Evolutionary conservation across 2,797 vertebrate species (phyloP).

Genomic region (Thalassophryne amazonica): DNA sequence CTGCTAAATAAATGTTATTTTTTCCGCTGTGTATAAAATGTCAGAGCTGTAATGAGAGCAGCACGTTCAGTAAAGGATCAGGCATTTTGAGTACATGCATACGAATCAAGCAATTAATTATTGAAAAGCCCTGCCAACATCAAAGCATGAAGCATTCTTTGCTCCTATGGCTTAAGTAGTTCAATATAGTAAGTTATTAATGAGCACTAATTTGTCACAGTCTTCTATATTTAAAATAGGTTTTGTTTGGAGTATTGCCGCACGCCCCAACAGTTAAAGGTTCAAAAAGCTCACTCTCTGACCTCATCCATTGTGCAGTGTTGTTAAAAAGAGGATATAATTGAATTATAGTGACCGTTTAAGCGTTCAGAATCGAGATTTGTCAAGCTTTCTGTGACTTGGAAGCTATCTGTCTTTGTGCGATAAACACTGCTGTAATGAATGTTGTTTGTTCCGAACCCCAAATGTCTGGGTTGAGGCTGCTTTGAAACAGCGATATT

Average conservation of each 20-base stretch:
- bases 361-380: slow-evolving; percentile 64
- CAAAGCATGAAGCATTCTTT: slow-evolving; percentile 70
- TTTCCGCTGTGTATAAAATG: slow-evolving; percentile 52
- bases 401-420: slow-evolving; percentile 29
- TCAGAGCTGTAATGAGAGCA: slow-evolving; percentile 41
- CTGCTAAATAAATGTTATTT: slow-evolving; percentile 27
- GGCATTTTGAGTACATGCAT: slow-evolving; percentile 72
- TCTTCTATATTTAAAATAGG: slow-evolving; percentile 40
- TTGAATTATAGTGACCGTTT: slow-evolving; percentile 33
- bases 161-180: slow-evolving; percentile 70
- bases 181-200: slow-evolving; percentile 78
- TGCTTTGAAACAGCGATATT: slow-evolving; percentile 65
- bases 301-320: slow-evolving; percentile 35
- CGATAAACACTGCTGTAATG: slow-evolving; percentile 50
- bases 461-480: slow-evolving; percentile 45
- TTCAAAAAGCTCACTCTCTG: slow-evolving; percentile 44
- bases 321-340: slow-evolving; percentile 48
- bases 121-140: slow-evolving; percentile 69
- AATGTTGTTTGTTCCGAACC: slow-evolving; percentile 50
- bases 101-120: slow-evolving; percentile 73
- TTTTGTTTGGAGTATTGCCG: slow-evolving; percentile 36
- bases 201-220: slow-evolving; percentile 69
- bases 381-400: slow-evolving; percentile 20
- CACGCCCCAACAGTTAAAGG: slow-evolving; percentile 26
- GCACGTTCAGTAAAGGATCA: slow-evolving; percentile 56